These are phyloP conservation scores for Palloptera scutellata DNA, from an alignment of 2,888 invertebrate genomes.

Conservation along the genomic window DNA sequence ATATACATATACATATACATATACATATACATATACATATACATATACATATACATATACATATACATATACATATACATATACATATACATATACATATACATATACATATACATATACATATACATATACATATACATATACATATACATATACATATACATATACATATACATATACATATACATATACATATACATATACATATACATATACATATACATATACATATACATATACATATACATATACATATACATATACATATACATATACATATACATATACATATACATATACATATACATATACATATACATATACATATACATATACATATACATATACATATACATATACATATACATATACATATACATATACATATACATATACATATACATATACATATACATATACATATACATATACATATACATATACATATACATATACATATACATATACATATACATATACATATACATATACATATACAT, in stretches of 20 bases:
- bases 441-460: background rate
- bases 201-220: background rate
- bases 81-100: background rate
- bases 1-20: background rate
- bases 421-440: background rate
- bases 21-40: background rate
- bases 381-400: background rate
- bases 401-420: background rate
- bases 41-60: background rate
- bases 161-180: background rate
- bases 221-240: background rate
- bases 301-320: background rate
- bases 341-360: background rate
- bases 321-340: background rate
- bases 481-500: background rate
- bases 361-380: background rate
- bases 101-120: background rate
- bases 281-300: background rate
- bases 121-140: background rate
- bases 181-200: background rate
- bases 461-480: background rate
- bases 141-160: background rate
- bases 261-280: background rate
- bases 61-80: background rate
- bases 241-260: background rate